A percentile compares a stretch with the other conserved stretches of the same genome.
These are phyloP conservation scores for Cydia amplana DNA, from an alignment of 1,140 invertebrate species.

Conservation along the genomic window DNA sequence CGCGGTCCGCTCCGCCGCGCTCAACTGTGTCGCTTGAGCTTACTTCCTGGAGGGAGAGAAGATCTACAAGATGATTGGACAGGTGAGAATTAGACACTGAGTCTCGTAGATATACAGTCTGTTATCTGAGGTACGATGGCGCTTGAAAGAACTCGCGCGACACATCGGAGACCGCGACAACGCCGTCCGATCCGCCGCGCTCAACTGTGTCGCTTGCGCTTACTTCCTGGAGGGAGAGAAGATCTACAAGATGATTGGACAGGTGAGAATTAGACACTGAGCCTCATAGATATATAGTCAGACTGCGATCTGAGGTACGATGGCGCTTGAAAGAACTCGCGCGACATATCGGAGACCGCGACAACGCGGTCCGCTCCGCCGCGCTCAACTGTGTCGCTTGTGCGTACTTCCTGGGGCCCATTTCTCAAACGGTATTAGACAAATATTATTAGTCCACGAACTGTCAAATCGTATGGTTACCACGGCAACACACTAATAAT, in stretches of 20 bases:
- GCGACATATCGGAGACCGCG: slow-evolving; percentile 95
- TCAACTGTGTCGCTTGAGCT: slow-evolving; percentile 95
- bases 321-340: slow-evolving; percentile 95
- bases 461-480: too few relatives aligned
- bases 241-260: slow-evolving; percentile 94
- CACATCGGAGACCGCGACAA: slow-evolving; percentile 98
- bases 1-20: slow-evolving; percentile 95
- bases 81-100: slow-evolving; percentile 80
- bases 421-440: too few relatives aligned
- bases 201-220: slow-evolving; percentile 95
- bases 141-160: slow-evolving; percentile 94
- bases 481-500: too few relatives aligned
- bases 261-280: slow-evolving; percentile 80
- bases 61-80: slow-evolving; percentile 94
- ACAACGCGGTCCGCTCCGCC: slow-evolving; percentile 97
- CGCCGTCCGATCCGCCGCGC: slow-evolving; percentile 94
- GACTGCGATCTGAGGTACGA: slow-evolving; percentile 74
- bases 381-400: slow-evolving; percentile 96
- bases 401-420: slow-evolving; percentile 94
- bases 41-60: slow-evolving; percentile 95
- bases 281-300: too few relatives aligned
- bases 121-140: slow-evolving; percentile 81
- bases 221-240: slow-evolving; percentile 95
- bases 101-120: too few relatives aligned
- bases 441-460: too few relatives aligned